A percentile compares a stretch with the other conserved stretches of the same genome.
Evolutionary conservation across 2,113 vertebrate species (phyloP).

Genomic region (Ceyx cyanopectus): DNA sequence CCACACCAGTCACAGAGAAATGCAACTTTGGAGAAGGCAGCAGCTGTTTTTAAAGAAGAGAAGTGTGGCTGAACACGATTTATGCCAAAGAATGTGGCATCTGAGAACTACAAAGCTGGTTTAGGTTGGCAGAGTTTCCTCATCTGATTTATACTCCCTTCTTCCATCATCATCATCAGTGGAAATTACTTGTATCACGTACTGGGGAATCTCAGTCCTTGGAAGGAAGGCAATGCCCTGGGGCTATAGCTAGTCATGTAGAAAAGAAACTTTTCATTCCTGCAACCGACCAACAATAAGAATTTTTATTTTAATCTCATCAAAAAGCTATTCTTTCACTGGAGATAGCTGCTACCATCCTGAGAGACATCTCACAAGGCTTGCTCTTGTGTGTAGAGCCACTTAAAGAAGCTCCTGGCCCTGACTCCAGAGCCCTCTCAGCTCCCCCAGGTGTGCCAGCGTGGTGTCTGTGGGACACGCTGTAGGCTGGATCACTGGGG

Average conservation of each 20-base stretch:
- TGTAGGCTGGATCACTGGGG: not conserved
- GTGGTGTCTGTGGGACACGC: accelerated
- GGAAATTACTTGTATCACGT: not conserved
- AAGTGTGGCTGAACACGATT: not conserved
- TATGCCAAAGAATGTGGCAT: not conserved
- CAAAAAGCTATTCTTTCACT: not conserved
- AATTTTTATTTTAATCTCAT: not conserved
- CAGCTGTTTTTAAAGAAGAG: not conserved
- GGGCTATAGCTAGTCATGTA: not conserved
- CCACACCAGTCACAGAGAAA: not conserved
- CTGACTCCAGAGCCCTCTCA: not conserved
- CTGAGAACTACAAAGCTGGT: not conserved
- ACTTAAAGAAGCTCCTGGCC: not conserved
- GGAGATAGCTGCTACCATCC: not conserved
- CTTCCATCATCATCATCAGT: not conserved
- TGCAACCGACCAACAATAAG: not conserved
- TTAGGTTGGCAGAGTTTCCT: not conserved
- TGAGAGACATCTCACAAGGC: not conserved
- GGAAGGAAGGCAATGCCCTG: not conserved
- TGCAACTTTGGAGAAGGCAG: not conserved
- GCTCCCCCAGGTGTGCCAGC: not conserved
- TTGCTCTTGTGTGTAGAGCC: not conserved
- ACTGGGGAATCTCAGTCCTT: not conserved
- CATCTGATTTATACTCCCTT: not conserved
- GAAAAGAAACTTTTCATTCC: not conserved